phyloP scores from a whole-genome alignment of 1,140 invertebrate genomes.

The Vollenhovia emeryi region DNA sequence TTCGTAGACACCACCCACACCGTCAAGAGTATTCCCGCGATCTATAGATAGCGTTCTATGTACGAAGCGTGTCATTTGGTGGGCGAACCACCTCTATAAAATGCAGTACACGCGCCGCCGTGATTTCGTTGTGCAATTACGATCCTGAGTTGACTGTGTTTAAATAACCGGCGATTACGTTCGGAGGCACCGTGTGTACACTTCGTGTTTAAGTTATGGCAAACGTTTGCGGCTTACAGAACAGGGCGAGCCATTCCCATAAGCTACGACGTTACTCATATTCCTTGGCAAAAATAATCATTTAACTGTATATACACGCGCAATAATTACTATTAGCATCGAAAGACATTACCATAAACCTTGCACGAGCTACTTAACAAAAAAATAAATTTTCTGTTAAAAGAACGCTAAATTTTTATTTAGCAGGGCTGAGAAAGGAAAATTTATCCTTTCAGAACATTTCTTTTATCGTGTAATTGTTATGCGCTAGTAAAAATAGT shows the following conservation, averaged over 20 bases:
- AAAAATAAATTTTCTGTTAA: not conserved
- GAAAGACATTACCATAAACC: not conserved
- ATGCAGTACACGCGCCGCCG: slow-evolving; percentile 54
- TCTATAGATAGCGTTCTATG: slow-evolving; percentile 78
- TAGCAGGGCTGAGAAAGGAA: not conserved
- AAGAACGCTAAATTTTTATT: not conserved
- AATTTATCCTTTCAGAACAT: not conserved
- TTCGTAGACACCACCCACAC: slow-evolving; percentile 80
- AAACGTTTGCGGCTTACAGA: slow-evolving; percentile 8
- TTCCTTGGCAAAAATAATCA: not conserved
- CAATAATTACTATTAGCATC: slow-evolving; percentile 16
- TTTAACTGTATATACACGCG: not conserved
- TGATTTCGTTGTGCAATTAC: slow-evolving; percentile 61
- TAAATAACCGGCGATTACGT: not conserved
- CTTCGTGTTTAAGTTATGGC: not conserved
- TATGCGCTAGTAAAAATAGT: not conserved
- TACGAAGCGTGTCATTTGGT: slow-evolving; percentile 72
- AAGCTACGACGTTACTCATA: not conserved
- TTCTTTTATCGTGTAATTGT: not conserved
- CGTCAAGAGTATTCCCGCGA: slow-evolving; percentile 71
- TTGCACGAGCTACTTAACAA: not conserved
- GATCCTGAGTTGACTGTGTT: not conserved
- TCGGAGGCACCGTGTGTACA: not conserved
- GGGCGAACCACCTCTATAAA: slow-evolving; percentile 83
- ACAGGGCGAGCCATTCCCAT: not conserved